phyloP scores from a whole-genome alignment of 2,113 vertebrate genomes.

The Colossoma macropomum region DNA sequence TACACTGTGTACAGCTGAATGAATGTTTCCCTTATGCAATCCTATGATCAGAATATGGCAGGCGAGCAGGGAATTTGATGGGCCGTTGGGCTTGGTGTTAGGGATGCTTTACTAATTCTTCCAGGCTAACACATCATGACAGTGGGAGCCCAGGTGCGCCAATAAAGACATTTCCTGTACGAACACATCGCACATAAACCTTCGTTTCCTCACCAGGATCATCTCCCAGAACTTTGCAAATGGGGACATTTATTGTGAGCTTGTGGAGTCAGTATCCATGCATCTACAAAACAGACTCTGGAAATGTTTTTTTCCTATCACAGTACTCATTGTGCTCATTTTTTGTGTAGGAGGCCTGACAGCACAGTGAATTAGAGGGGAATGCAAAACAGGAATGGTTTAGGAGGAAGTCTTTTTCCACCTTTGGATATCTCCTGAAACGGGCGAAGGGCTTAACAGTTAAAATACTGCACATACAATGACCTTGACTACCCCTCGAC shows the following conservation, averaged over 20 bases:
- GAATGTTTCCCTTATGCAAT: constrained; percentile 17
- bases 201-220: constrained; percentile 43
- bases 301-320: neutral
- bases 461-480: neutral
- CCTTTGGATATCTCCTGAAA: constrained; percentile 11
- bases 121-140: constrained; percentile 21
- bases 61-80: constrained; percentile 12
- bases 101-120: constrained; percentile 25
- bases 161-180: constrained; percentile 42
- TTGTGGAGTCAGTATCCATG: constrained; percentile 9
- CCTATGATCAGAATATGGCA: constrained; percentile 10
- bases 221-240: constrained; percentile 20
- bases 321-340: neutral
- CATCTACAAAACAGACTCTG: constrained; percentile 3
- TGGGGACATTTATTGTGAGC: constrained; percentile 29
- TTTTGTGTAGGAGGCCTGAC: constrained; percentile 31
- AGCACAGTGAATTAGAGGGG: constrained; percentile 17
- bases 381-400: constrained; percentile 12
- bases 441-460: neutral
- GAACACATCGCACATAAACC: constrained; percentile 33
- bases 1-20: constrained; percentile 10
- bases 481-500: neutral
- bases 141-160: constrained; percentile 5
- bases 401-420: neutral
- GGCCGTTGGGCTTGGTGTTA: constrained; percentile 27